Base-by-base conservation (phyloP, 2,888 invertebrate genomes). In the Litoditis marina region DNA sequence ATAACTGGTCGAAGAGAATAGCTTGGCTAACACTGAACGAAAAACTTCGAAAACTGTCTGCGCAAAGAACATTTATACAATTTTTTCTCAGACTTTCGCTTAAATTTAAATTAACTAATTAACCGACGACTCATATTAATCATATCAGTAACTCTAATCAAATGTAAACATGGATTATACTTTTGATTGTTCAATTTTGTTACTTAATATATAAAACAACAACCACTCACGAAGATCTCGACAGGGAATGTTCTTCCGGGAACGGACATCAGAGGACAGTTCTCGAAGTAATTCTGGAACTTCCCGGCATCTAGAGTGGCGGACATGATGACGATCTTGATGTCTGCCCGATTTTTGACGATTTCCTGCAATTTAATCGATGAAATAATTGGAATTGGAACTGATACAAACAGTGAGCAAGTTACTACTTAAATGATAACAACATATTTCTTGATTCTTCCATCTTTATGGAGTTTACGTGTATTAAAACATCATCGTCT, bases 261-360 rank as follows among this genome's bases (percentile, higher is more conserved):
- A 0, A 99, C 95, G 79, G 92, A 94, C 92, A 99, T 94, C 39
- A 99, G 85, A 0, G 98, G 98, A 0, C 96, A 96, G 83, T 94
- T 92, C 79, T 94, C 96, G 83, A 99, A 99, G 84, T 99, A 99
- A 83, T 92, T 91, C 86, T 96, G 83, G 85, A 99, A 99, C 85
- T 99, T 99, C 5, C 96, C 98, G 51, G 98, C 96, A 85, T 99
- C 98, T 32, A 99, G 86, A 0, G 98, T 99, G 0, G 98, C 98
- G 67, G 94, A 94, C 98, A 99, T 99, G 80, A 99, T 92, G 67
- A 99, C 93, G 61, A 99, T 87, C 84, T 98, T 98, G 61, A 99
- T 87, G 84, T 98, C 96, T 0, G 88, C 85, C 28, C 98, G 87
- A 79, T 95, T 94, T 72, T 91, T 91, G 8, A 91, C 91, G 0